These are phyloP conservation scores for Hirundichthys speculiger DNA, from an alignment of 2,113 vertebrate genomes.

Conservation along the genomic window DNA sequence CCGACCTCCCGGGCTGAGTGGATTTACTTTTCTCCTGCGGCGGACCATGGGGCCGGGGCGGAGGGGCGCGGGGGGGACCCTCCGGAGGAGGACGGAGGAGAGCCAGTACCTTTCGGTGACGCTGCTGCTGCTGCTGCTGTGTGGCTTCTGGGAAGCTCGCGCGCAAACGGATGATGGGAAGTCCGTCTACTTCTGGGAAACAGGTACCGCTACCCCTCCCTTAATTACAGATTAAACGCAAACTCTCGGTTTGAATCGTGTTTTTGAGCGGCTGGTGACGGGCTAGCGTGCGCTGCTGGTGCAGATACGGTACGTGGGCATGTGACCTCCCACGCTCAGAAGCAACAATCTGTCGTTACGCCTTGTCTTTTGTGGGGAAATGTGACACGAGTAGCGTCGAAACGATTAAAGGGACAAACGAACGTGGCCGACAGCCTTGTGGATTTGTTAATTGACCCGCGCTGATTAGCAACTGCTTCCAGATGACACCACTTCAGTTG, in stretches of 20 bases:
- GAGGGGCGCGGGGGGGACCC: slow-evolving; percentile 65
- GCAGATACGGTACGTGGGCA: not conserved
- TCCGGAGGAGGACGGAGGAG: slow-evolving; percentile 56
- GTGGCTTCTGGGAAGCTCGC: slow-evolving; percentile 71
- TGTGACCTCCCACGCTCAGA: slow-evolving; percentile 32
- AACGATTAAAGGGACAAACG: too few species aligned
- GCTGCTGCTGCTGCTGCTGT: slow-evolving; percentile 81
- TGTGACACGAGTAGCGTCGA: too few species aligned
- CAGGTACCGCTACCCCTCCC: slow-evolving; percentile 82
- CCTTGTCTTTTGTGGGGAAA: not conserved
- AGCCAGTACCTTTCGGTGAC: slow-evolving; percentile 74
- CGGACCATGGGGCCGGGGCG: slow-evolving; percentile 84
- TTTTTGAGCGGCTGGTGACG: slow-evolving; percentile 19
- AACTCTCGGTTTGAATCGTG: slow-evolving; percentile 20
- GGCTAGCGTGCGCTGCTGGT: slow-evolving; percentile 5
- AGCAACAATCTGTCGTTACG: slow-evolving; percentile 1
- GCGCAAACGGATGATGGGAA: slow-evolving; percentile 86
- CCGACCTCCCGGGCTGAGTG: slow-evolving; percentile 53
- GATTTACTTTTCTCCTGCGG: slow-evolving; percentile 77
- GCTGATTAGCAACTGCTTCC: slow-evolving; percentile 7
- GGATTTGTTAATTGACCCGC: slow-evolving; percentile 8
- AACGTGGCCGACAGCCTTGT: not conserved
- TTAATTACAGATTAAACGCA: slow-evolving; percentile 42
- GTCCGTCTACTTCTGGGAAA: slow-evolving; percentile 93
- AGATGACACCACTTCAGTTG: slow-evolving; percentile 36